phyloP scores from a whole-genome alignment of 1,140 invertebrate genomes.

The Drosophila kikkawai region DNA sequence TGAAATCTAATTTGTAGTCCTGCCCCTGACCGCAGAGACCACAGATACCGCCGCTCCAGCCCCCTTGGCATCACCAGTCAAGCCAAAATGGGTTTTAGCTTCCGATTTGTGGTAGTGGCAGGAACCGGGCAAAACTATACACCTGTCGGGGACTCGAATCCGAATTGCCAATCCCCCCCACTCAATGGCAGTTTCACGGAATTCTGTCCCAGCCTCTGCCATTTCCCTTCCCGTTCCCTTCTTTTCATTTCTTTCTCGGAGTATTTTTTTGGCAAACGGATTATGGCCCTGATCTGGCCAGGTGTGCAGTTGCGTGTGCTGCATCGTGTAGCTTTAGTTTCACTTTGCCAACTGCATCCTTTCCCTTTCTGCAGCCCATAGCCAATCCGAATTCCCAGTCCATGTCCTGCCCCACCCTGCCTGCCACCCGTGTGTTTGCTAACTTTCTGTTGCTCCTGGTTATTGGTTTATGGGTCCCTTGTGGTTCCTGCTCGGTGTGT shows the following conservation, averaged over 20 bases:
- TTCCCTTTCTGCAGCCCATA: conserved; percentile 16
- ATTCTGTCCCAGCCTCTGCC: conserved; percentile 29
- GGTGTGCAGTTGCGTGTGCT: conserved; percentile 43
- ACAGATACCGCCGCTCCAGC: neutral
- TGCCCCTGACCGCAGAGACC: conserved; percentile 38
- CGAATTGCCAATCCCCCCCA: conserved; percentile 15
- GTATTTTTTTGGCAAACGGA: conserved; percentile 62
- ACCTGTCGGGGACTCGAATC: conserved; percentile 40
- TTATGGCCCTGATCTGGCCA: conserved; percentile 81
- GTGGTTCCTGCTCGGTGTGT: conserved; percentile 54
- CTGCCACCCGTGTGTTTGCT: conserved; percentile 32
- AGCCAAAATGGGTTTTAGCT: conserved; percentile 74
- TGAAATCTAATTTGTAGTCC: conserved; percentile 77
- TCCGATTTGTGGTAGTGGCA: conserved; percentile 67
- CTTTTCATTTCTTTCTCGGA: conserved; percentile 23
- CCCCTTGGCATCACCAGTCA: conserved; percentile 28
- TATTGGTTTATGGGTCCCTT: conserved; percentile 71
- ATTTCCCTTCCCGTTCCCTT: conserved; percentile 1
- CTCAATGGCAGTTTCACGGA: conserved; percentile 43
- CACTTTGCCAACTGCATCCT: conserved; percentile 71
- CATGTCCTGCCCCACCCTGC: neutral
- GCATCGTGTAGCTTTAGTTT: conserved; percentile 66
- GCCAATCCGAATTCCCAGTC: neutral
- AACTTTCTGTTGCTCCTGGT: conserved; percentile 74
- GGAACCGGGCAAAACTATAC: conserved; percentile 44